Base-by-base conservation (phyloP, 2,888 invertebrate species). In the Galerucella nymphaeae region DNA sequence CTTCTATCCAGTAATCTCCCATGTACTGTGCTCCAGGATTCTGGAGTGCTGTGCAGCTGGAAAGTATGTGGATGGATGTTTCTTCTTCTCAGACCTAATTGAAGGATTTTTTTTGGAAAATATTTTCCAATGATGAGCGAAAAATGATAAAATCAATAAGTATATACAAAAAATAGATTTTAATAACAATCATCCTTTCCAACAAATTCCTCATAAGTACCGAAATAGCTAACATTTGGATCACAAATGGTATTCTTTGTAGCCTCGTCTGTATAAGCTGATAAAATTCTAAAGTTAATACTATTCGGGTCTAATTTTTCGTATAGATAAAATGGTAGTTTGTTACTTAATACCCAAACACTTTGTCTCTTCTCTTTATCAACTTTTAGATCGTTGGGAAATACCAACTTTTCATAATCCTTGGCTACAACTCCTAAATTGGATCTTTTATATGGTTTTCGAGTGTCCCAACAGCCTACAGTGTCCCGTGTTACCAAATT, bases 351-450 rank as follows among this genome's bases (percentile, higher is more conserved):
- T 4, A 94, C 89, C 95, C 95, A 95, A 10, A 95, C 88, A 70
- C 89, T 92, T 81, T 94, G 92, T 55, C 89, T 88, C 11, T 86
- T 81, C 53, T 92, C 93, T 72, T 91, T 89, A 81, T 95, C 95
- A 11, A 95, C 88, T 75, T 93, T 93, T 58, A 95, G 85, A 82
- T 95, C 95, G 81, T 95, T 95, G 0, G 95, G 95, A 83, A 95
- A 95, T 16, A 94, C 88, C 75, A 95, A 86, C 0, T 92, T 90
- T 11, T 90, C 89, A 2, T 88, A 85, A 84, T 91, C 91, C 50
- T 87, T 85, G 0, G 92, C 93, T 0, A 93, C 88, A 2, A 92
- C 85, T 0, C 90, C 93, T 20, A 91, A 86, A 78, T 91, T 92
- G 10, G 87, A 86, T 42, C 90, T 89, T 55, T 87, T 88, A 81